Percentiles rank a stretch among this genome's conserved stretches.
These are phyloP conservation scores for Lysandra coridon DNA, from an alignment of 2,888 invertebrate genomes.

Conservation along the genomic window DNA sequence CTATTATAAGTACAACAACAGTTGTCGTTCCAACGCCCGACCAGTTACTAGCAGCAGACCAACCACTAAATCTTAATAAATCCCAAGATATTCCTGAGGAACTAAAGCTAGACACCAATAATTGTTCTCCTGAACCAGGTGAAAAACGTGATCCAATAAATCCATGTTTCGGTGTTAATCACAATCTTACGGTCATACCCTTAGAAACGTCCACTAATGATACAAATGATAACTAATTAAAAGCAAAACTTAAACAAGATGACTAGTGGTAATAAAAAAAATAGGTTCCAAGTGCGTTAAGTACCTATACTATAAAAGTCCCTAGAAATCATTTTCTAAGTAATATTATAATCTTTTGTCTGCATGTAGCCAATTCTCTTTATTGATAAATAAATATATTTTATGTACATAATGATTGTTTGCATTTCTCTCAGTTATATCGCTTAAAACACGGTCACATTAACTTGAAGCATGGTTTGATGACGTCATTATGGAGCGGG, in stretches of 20 bases:
- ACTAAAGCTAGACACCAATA: constrained; percentile 46
- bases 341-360: neutral
- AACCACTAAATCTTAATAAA: constrained; percentile 52
- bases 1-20: constrained; percentile 44
- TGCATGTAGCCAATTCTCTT: neutral
- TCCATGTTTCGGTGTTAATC: constrained; percentile 63
- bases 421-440: neutral
- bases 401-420: neutral
- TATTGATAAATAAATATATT: neutral
- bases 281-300: neutral
- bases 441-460: too few relatives aligned
- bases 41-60: constrained; percentile 45
- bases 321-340: neutral
- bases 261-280: too few relatives aligned
- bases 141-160: constrained; percentile 68
- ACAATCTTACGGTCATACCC: constrained; percentile 69
- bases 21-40: constrained; percentile 35
- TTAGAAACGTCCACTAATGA: constrained; percentile 41
- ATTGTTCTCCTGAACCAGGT: constrained; percentile 57
- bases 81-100: constrained; percentile 45
- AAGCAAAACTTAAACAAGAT: neutral
- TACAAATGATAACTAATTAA: neutral
- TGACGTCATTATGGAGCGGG: too few relatives aligned
- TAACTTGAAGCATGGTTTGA: too few relatives aligned
- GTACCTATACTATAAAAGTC: neutral